Evolutionary conservation across 1,140 invertebrate species (phyloP).

Genomic region (Drosophila nebulosa): DNA sequence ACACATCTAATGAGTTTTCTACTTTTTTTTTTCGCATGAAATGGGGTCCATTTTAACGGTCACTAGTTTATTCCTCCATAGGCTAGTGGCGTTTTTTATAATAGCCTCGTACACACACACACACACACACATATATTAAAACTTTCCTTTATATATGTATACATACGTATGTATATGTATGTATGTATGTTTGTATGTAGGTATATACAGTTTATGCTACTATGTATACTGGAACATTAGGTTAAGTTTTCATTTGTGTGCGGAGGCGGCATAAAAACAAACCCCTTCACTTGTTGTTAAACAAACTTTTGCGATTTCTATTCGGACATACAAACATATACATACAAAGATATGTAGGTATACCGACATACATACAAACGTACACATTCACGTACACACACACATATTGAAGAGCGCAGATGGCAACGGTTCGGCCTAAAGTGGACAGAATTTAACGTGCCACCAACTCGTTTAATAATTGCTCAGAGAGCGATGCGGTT

Average conservation of each 20-base stretch:
- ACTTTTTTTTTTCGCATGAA: background rate
- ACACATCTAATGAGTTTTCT: constrained; percentile 41
- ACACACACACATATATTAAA: constrained; percentile 9
- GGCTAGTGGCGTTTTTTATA: constrained; percentile 45
- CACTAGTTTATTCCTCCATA: constrained; percentile 32
- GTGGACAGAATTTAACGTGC: constrained; percentile 79
- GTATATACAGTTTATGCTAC: background rate
- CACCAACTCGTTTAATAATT: constrained; percentile 79
- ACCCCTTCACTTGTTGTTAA: constrained; percentile 76
- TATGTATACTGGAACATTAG: constrained; percentile 37
- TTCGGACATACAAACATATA: constrained; percentile 31
- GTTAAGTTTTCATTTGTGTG: constrained; percentile 34
- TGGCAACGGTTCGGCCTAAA: constrained; percentile 48
- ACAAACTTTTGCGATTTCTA: constrained; percentile 77
- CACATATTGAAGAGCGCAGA: constrained; percentile 50
- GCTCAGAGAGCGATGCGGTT: constrained; percentile 73
- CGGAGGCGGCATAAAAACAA: constrained; percentile 61
- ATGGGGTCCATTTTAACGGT: constrained; percentile 43
- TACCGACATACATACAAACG: background rate
- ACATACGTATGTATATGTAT: constrained; percentile 5
- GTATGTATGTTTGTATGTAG: constrained; percentile 15
- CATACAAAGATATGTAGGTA: background rate
- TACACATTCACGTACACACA: background rate
- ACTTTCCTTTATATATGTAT: too few species aligned
- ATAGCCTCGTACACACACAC: constrained; percentile 29